Conservation (phyloP, 2,888 invertebrate species). For the Drosophila picticornis region DNA sequence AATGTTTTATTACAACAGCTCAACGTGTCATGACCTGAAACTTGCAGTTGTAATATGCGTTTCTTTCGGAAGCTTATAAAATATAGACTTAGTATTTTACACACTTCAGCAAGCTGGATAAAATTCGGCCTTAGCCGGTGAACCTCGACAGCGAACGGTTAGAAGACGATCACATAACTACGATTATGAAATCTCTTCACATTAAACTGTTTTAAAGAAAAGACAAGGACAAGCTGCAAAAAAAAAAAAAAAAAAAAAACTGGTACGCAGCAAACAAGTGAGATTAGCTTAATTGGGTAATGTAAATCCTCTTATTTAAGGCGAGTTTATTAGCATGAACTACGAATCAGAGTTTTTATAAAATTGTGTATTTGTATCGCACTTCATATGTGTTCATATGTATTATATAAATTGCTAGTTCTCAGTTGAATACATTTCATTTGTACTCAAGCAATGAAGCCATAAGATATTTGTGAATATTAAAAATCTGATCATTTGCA, state of each 20-base stretch:
- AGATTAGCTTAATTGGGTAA: slow-evolving; percentile 36
- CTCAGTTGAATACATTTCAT: background rate
- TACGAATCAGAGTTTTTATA: slow-evolving; percentile 3
- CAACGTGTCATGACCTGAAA: slow-evolving; percentile 16
- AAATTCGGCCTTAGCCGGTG: slow-evolving; percentile 27
- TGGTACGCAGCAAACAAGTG: slow-evolving; percentile 11
- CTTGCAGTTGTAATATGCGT: slow-evolving; percentile 23
- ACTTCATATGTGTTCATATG: background rate
- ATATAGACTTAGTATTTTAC: slow-evolving; percentile 4
- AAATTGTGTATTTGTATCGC: background rate
- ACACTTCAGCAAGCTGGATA: slow-evolving; percentile 23
- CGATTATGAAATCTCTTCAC: slow-evolving; percentile 27
- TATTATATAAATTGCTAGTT: background rate
- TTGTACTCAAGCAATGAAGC: background rate
- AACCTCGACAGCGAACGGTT: slow-evolving; percentile 33
- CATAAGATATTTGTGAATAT: slow-evolving; percentile 14
- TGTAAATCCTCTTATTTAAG: slow-evolving; percentile 19
- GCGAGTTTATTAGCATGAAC: slow-evolving; percentile 17
- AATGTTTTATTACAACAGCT: slow-evolving; percentile 1
- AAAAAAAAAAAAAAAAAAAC: slow-evolving; percentile 2
- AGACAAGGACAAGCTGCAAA: slow-evolving; percentile 4
- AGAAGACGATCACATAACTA: slow-evolving; percentile 36
- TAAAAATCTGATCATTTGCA: slow-evolving; percentile 31
- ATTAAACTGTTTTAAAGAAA: slow-evolving; percentile 20
- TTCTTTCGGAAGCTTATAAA: slow-evolving; percentile 26